A percentile compares a stretch with the other conserved stretches of the same genome.
These are phyloP conservation scores for Rhynchonema sp. DNA, from an alignment of 2,888 invertebrate genomes.

Conservation along the genomic window DNA sequence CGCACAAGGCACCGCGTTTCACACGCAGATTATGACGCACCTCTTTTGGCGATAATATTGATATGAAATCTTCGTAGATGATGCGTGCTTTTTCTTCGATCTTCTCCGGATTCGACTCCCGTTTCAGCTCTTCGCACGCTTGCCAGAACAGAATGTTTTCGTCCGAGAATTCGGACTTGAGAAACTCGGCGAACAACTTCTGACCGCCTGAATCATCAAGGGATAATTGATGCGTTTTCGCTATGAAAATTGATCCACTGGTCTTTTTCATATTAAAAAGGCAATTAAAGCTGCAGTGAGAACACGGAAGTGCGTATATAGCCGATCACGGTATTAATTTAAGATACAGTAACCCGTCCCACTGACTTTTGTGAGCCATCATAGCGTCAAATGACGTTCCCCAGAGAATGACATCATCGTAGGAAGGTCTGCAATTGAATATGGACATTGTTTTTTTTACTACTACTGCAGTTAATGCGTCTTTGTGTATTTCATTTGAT, in stretches of 20 bases:
- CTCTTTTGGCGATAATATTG: conserved; percentile 95
- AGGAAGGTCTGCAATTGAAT: background rate
- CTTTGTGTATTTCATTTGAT: too few species aligned
- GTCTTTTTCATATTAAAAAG: too few species aligned
- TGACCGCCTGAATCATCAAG: conserved; percentile 67
- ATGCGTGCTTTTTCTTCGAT: conserved; percentile 90
- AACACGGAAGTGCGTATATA: too few species aligned
- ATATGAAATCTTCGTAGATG: conserved; percentile 99
- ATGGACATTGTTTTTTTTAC: too few species aligned
- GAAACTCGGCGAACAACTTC: conserved; percentile 82
- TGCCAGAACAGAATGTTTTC: conserved; percentile 97
- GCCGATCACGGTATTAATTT: too few species aligned
- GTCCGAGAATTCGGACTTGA: conserved; percentile 91
- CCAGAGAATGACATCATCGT: background rate
- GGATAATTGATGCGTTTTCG: too few species aligned
- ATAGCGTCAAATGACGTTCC: background rate
- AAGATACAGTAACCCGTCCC: too few species aligned
- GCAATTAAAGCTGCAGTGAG: too few species aligned
- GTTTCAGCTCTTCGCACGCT: conserved; percentile 89
- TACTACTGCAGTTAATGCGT: too few species aligned
- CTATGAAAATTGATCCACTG: too few species aligned
- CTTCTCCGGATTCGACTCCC: conserved; percentile 69
- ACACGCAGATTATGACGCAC: too few species aligned
- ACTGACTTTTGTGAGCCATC: background rate
- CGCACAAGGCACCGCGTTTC: too few species aligned